These are phyloP conservation scores for Neostethus bicornis DNA, from an alignment of 2,797 vertebrate genomes.

Conservation along the genomic window DNA sequence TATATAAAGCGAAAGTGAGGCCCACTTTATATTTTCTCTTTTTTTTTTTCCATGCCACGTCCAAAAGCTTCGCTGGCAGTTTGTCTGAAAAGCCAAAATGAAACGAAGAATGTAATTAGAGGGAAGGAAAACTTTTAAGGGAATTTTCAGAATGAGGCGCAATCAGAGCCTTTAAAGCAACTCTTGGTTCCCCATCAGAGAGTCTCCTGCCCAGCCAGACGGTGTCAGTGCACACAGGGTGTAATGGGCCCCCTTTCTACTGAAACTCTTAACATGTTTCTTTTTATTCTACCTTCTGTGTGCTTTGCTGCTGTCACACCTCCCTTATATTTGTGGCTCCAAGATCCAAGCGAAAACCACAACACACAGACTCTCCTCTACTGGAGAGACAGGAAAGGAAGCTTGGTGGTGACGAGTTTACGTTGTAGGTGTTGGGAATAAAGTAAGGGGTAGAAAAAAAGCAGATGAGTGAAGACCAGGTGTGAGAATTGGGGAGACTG, in stretches of 20 bases:
- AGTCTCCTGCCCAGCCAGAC: slow-evolving; percentile 67
- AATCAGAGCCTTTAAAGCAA: slow-evolving; percentile 76
- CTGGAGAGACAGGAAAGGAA: slow-evolving; percentile 39
- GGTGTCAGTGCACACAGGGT: slow-evolving; percentile 44
- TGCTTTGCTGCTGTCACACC: slow-evolving; percentile 62
- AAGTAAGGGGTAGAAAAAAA: slow-evolving; percentile 40
- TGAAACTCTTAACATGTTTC: slow-evolving; percentile 36
- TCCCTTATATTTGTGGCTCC: slow-evolving; percentile 58
- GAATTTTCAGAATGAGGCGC: slow-evolving; percentile 74
- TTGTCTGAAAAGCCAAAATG: slow-evolving; percentile 73
- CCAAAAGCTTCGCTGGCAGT: slow-evolving; percentile 74
- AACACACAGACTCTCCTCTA: slow-evolving; percentile 47
- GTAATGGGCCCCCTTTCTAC: slow-evolving; percentile 44
- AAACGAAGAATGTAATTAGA: slow-evolving; percentile 80
- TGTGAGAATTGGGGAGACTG: slow-evolving; percentile 51
- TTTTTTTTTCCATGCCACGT: slow-evolving; percentile 55
- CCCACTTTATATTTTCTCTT: slow-evolving; percentile 31
- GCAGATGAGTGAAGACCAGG: slow-evolving; percentile 46
- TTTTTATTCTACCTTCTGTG: slow-evolving; percentile 55
- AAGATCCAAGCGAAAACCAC: slow-evolving; percentile 59
- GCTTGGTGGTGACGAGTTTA: slow-evolving; percentile 30
- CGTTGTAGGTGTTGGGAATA: slow-evolving; percentile 20
- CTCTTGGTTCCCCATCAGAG: slow-evolving; percentile 69
- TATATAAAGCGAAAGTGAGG: slow-evolving; percentile 69
- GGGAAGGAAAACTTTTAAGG: slow-evolving; percentile 72